These are phyloP conservation scores for mouse (Mus musculus) DNA, from an alignment of 2,113 vertebrate genomes.

Conservation along the genomic window DNA sequence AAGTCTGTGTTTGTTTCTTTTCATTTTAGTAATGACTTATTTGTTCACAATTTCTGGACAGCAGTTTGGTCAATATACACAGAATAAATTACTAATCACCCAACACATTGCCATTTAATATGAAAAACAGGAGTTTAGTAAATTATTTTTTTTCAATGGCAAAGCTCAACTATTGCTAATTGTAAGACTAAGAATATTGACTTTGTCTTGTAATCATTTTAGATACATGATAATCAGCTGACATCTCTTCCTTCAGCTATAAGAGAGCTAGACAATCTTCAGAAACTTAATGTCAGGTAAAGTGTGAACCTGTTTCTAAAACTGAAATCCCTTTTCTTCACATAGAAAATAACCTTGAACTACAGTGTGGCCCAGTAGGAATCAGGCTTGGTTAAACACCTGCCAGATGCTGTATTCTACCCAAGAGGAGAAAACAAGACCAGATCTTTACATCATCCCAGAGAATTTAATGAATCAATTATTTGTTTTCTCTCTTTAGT, in stretches of 20 bases:
- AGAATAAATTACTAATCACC: neutral
- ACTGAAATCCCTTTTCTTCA: constrained; percentile 42
- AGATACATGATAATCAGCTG: constrained; percentile 97
- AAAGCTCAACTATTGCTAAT: constrained; percentile 38
- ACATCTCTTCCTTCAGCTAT: constrained; percentile 91
- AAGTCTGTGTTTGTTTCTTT: neutral
- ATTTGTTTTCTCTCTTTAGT: neutral
- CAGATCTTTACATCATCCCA: constrained; percentile 25
- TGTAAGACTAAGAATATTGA: constrained; percentile 51
- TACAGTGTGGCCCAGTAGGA: no score
- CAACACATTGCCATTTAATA: neutral
- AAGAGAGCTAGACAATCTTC: constrained; percentile 93
- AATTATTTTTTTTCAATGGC: neutral
- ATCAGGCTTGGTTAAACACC: neutral
- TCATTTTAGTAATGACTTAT: neutral
- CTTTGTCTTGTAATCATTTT: constrained; percentile 70
- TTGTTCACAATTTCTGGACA: constrained; percentile 13
- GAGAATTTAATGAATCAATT: constrained; percentile 23
- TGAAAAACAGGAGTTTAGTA: constrained; percentile 12
- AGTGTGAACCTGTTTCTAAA: constrained; percentile 55
- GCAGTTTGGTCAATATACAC: neutral
- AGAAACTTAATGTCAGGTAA: constrained; percentile 93
- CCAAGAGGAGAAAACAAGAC: neutral
- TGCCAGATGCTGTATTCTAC: neutral
- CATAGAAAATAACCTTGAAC: neutral